phyloP scores from a whole-genome alignment of 2,113 vertebrate genomes.

The Macroglossus sobrinus region DNA sequence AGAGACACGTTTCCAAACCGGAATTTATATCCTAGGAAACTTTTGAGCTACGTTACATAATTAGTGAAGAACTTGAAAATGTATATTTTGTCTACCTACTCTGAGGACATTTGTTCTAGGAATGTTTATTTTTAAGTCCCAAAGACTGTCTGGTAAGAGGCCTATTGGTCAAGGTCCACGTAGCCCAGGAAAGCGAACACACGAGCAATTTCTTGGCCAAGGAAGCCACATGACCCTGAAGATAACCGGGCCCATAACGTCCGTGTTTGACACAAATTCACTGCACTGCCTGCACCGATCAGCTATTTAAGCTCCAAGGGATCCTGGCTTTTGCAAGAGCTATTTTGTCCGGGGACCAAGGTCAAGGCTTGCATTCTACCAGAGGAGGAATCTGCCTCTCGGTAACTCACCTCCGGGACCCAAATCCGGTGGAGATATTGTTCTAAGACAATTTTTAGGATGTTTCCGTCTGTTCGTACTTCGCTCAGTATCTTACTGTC shows the following conservation, averaged over 20 bases:
- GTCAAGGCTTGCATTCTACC: neutral
- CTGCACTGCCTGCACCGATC: neutral
- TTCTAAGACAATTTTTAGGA: neutral
- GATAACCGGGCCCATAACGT: fast-evolving
- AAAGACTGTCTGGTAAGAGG: neutral
- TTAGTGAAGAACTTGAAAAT: neutral
- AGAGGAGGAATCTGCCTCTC: neutral
- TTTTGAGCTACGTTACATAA: neutral
- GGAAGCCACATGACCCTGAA: fast-evolving
- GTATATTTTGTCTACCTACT: neutral
- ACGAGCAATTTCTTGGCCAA: neutral
- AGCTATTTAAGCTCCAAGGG: too few species aligned
- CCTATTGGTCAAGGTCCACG: fast-evolving
- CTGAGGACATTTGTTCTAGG: neutral
- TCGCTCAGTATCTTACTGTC: neutral
- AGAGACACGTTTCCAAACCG: neutral
- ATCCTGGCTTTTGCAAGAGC: neutral
- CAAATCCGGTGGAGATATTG: neutral
- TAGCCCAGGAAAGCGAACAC: too few species aligned
- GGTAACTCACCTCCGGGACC: neutral
- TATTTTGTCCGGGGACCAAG: neutral
- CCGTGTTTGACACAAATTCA: too few species aligned
- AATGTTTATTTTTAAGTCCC: neutral
- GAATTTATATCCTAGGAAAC: neutral
- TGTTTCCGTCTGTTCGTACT: neutral